Conservation (phyloP, 2,888 invertebrate species). For the Venustoraphidia nigricollis region DNA sequence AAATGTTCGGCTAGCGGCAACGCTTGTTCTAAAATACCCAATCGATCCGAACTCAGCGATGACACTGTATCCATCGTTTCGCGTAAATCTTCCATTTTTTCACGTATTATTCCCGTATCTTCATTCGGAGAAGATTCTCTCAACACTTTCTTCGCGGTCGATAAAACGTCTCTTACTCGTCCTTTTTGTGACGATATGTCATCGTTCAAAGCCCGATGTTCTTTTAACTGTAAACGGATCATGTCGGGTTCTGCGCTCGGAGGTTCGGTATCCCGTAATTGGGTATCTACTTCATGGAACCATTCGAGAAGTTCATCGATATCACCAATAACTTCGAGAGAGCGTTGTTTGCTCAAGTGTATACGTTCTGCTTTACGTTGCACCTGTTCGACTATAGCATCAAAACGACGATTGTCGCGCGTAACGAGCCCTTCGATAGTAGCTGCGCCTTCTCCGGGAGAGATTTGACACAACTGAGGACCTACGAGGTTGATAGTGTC, state of each 20-base stretch:
- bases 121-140: constrained; percentile 75
- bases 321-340: constrained; percentile 79
- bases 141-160: constrained; percentile 76
- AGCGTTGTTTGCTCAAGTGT: constrained; percentile 77
- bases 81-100: constrained; percentile 81
- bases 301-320: constrained; percentile 93
- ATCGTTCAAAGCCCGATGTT: constrained; percentile 86
- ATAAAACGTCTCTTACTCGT: constrained; percentile 71
- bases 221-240: constrained; percentile 78
- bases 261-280: constrained; percentile 71
- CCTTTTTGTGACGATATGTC: constrained; percentile 88
- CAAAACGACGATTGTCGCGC: constrained; percentile 85
- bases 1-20: constrained; percentile 91
- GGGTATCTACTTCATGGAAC: constrained; percentile 84
- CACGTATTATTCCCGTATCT: constrained; percentile 73
- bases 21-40: constrained; percentile 86
- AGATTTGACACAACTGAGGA: constrained; percentile 79
- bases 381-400: constrained; percentile 91
- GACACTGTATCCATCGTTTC: constrained; percentile 87
- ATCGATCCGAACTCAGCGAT: constrained; percentile 72
- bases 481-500: constrained; percentile 83
- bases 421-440: constrained; percentile 86
- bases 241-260: constrained; percentile 76
- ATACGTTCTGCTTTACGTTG: constrained; percentile 88
- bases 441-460: constrained; percentile 89